Conservation (phyloP, 2,113 vertebrate species). For the Xyrauchen texanus region DNA sequence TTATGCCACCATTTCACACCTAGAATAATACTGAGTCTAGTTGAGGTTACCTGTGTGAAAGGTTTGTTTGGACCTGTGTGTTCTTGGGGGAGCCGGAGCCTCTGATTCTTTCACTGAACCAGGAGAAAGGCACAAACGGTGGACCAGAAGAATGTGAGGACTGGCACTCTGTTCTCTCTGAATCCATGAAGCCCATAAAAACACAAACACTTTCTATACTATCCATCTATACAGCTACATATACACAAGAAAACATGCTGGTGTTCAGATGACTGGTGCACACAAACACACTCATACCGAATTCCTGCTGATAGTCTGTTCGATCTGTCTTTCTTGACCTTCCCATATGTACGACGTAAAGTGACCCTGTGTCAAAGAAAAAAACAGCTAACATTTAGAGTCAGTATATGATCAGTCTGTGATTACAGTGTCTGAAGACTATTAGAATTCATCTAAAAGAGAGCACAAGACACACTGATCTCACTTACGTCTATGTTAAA, state of each 20-base stretch:
- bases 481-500: too few species aligned
- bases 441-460: neutral
- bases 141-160: slow-evolving; percentile 48
- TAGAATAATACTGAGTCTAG: neutral
- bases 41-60: slow-evolving; percentile 28
- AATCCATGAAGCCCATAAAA: slow-evolving; percentile 23
- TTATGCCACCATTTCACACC: too few species aligned
- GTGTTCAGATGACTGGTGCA: neutral
- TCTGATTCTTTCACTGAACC: slow-evolving; percentile 51
- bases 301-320: slow-evolving; percentile 77
- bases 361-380: slow-evolving; percentile 71
- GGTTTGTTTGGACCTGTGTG: slow-evolving; percentile 32
- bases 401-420: neutral
- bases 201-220: neutral
- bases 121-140: slow-evolving; percentile 55
- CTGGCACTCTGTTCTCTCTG: slow-evolving; percentile 35
- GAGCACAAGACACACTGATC: neutral
- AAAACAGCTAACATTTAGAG: slow-evolving; percentile 3
- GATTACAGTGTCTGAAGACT: neutral
- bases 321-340: slow-evolving; percentile 78
- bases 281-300: slow-evolving; percentile 65
- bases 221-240: neutral
- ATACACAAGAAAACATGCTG: too few species aligned
- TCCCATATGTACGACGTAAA: slow-evolving; percentile 76
- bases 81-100: slow-evolving; percentile 40